phyloP scores from a whole-genome alignment of 2,113 vertebrate species.

The rabbit (Oryctolagus cuniculus) region DNA sequence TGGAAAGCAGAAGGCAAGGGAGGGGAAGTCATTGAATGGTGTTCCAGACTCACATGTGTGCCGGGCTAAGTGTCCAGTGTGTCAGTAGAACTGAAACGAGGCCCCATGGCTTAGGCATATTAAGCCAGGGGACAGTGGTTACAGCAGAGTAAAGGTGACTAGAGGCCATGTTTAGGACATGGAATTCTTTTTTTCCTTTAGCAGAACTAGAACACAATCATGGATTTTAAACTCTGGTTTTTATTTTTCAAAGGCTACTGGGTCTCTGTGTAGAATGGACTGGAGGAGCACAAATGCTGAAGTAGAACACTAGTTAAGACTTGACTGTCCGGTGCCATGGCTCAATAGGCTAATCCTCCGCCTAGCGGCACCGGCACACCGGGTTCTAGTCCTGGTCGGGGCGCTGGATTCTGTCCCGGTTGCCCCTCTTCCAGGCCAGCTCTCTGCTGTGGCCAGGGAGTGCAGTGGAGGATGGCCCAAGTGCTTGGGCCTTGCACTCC shows the following conservation, averaged over 20 bases:
- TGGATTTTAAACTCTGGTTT: background rate
- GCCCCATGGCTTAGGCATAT: background rate
- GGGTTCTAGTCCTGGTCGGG: no score
- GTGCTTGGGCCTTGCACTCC: no score
- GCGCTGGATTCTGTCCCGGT: no score
- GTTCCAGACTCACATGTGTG: rapidly evolving
- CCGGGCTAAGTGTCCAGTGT: background rate
- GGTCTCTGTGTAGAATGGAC: background rate
- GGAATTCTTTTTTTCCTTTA: background rate
- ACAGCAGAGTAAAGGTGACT: background rate
- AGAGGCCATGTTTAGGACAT: background rate
- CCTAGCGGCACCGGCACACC: no score
- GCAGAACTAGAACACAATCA: background rate
- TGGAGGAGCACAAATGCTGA: background rate
- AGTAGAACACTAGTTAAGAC: background rate
- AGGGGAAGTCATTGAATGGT: background rate
- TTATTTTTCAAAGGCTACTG: background rate
- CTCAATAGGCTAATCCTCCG: no score
- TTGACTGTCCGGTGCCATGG: no score
- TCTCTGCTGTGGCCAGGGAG: no score
- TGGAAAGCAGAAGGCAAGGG: background rate
- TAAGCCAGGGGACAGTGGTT: background rate
- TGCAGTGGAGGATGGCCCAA: no score
- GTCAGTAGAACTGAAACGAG: background rate
- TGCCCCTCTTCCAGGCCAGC: no score